phyloP scores from a whole-genome alignment of 2,113 vertebrate genomes.

The Vombatus ursinus region DNA sequence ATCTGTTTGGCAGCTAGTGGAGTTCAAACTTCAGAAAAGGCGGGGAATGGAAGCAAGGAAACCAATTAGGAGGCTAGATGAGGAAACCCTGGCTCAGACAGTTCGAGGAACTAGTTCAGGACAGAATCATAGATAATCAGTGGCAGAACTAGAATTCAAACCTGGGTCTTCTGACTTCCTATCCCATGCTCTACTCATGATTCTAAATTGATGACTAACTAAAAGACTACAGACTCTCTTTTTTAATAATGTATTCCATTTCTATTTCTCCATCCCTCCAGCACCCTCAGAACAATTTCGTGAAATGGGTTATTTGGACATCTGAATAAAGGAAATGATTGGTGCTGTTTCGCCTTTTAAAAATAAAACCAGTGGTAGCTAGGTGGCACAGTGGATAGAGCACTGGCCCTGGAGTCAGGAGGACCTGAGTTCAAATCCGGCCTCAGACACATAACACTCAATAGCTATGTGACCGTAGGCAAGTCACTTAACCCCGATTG shows the following conservation, averaged over 20 bases:
- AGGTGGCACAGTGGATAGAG: too few relatives aligned
- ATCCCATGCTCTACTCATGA: not conserved
- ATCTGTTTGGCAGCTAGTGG: not conserved
- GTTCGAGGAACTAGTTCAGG: not conserved
- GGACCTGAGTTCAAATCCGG: too few relatives aligned
- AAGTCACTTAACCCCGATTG: too few relatives aligned
- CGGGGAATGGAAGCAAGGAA: not conserved
- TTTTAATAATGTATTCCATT: not conserved
- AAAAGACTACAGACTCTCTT: not conserved
- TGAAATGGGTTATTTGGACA: not conserved
- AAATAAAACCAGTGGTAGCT: too few relatives aligned
- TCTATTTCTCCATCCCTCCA: not conserved
- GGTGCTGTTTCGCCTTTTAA: conserved; percentile 18
- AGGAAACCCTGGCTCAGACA: not conserved
- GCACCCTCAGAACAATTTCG: not conserved
- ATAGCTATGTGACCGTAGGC: too few relatives aligned
- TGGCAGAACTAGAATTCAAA: not conserved
- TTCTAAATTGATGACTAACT: not conserved
- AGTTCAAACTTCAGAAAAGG: not conserved
- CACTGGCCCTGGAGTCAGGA: too few relatives aligned
- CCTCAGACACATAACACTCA: too few relatives aligned
- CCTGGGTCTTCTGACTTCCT: not conserved
- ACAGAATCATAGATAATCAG: not conserved
- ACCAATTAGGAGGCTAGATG: not conserved
- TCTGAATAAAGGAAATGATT: not conserved